Base-by-base conservation (phyloP, 2,888 invertebrate genomes). In the Stegophylla sp. region DNA sequence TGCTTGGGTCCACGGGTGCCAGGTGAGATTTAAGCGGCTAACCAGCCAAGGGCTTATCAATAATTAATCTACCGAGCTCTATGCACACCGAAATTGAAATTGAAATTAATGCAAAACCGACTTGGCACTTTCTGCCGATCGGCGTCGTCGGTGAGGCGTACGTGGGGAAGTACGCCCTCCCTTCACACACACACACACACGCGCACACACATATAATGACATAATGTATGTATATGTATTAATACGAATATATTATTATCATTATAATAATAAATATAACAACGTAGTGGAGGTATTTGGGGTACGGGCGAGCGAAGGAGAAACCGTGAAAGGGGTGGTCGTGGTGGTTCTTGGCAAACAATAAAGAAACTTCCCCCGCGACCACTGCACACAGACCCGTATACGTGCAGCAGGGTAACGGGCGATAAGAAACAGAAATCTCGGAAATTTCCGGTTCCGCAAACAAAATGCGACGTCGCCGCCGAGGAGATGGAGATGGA, bases 381-480 rank as follows among this genome's bases (percentile, higher is more conserved):
- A 26, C 20, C 20, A 28, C n/a, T n/a, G n/a, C n/a, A n/a, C 17
- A 15, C n/a, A n/a, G n/a, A n/a, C 48, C 17, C 51, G 43, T 13
- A 7, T 45, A 66, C 48, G 28, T 15, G 17, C 4, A 9, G 26
- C 10, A 43, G 71, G 53, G 53, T 53, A 71, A 56, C 12, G n/a
- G n/a, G 34, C 63, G 79, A 79, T 79, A 79, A 79, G 79, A 63
- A 79, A 71, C 79, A 34, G 77, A 79, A 79, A 79, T 79, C 77
- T 61, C 17, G 48, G 71, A 61, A 79, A 59, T 79, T 71, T 79
- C 79, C 71, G 61, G 67, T 71, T 51, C 69, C 63, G 63, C 79
- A 79, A 61, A 69, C 71, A 69, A 61, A 48, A 69, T 43, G 20
- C 28, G 63, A 23, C 51, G 41, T 51, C 28, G 48, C 9, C 7